Base-by-base conservation (phyloP, 2,797 vertebrate genomes). In the Triplophysa yarkandensis region DNA sequence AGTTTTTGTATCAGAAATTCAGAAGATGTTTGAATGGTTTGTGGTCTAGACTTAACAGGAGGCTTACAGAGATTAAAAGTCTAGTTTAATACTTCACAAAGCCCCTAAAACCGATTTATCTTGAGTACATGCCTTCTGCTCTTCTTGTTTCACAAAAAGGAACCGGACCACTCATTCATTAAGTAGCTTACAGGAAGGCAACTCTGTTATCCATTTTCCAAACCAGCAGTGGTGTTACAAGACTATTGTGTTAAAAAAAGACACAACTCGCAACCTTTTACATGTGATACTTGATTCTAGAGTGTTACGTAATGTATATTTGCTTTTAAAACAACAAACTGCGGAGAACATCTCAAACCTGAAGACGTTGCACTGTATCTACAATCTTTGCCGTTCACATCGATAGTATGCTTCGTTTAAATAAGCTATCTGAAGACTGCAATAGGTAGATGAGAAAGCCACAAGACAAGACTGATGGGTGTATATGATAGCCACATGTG, bases 81-180 rank as follows among this genome's bases (percentile, higher is more conserved):
- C 3, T 17, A n/a, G 55, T 58, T 32, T 58, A 58, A 58, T 58
- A 32, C 55, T 58, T 58, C 55, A 32, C 27, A 58, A 19, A 58
- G 28, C 55, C 6, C 55, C 25, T 58, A 58, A 32, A 58, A 58
- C 27, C 55, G n/a, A n/a, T 58, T 58, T 58, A 58, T 58, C 55
- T 58, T 30, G 28, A 30, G 55, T 19, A 9, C 28, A 58, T 58
- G 11, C 28, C 55, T 58, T 58, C 55, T 58, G 55, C 28, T 58
- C 27, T n/a, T 14, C 55, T 58, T 16, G 16, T 16, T 27, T n/a
- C 28, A 32, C 55, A 16, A 58, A 19, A 58, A 57, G 25, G 28
- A 58, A 58, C 1, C 8, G 50, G 21, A 54, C 28, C 27, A 32
- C 55, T n/a, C 16, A 32, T 30, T 58, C 55, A 32, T 19, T 57